Conservation (phyloP, 2,888 invertebrate species). For the Drosophila maculinotata region DNA sequence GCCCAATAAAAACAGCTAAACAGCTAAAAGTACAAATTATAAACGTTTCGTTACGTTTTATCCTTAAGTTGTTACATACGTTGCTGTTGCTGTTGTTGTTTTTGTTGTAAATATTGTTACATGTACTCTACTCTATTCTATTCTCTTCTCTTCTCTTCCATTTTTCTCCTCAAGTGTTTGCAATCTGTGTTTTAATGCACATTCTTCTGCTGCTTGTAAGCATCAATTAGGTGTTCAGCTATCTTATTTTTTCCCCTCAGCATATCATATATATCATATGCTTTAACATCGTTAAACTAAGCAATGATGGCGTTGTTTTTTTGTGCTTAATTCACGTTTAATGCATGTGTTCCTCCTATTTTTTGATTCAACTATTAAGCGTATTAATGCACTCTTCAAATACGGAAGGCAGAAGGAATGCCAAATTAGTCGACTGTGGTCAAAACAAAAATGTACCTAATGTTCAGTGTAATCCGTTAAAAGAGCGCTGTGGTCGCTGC, state of each 20-base stretch:
- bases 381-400: constrained; percentile 56
- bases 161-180: background rate
- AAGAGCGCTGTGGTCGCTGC: constrained; percentile 31
- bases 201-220: constrained; percentile 1
- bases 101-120: constrained; percentile 4
- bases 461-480: constrained; percentile 14
- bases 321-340: constrained; percentile 35
- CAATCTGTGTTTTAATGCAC: background rate
- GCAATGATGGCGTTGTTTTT: constrained; percentile 51
- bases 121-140: background rate
- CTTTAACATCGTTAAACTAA: constrained; percentile 12
- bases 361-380: constrained; percentile 40
- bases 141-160: background rate
- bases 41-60: constrained; percentile 29
- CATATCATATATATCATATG: constrained; percentile 7
- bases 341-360: constrained; percentile 9
- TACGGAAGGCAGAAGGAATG: constrained; percentile 49
- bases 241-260: background rate
- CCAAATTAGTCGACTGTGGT: constrained; percentile 13
- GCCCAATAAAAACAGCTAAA: constrained; percentile 69
- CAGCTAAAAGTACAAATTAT: constrained; percentile 49
- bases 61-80: constrained; percentile 16
- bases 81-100: background rate
- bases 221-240: constrained; percentile 3
- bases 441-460: background rate